Percentiles rank a stretch among this genome's conserved stretches.
phyloP scores from a whole-genome alignment of 2,888 invertebrate genomes.

The Drepana falcataria region DNA sequence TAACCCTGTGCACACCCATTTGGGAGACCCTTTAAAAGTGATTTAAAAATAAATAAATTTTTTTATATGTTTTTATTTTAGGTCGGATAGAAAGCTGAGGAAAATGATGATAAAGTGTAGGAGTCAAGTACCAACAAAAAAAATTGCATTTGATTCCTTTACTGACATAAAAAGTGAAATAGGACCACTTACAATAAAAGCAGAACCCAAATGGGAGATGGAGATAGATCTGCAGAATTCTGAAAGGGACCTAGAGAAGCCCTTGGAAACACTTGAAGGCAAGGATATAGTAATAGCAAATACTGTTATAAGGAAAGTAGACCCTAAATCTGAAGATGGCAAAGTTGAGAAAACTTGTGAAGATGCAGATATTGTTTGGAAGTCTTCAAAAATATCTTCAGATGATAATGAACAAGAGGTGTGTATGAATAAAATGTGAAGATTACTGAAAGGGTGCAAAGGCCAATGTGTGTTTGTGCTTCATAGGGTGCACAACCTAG shows the following conservation, averaged over 20 bases:
- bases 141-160: constrained; percentile 69
- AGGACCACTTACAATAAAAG: constrained; percentile 54
- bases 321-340: constrained; percentile 35
- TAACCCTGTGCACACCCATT: not conserved
- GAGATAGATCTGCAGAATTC: constrained; percentile 53
- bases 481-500: no score
- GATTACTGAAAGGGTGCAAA: no score
- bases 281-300: constrained; percentile 69
- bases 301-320: constrained; percentile 70
- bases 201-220: constrained; percentile 70
- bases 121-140: constrained; percentile 54
- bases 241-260: constrained; percentile 16
- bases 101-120: constrained; percentile 43
- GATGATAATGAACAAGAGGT: constrained; percentile 42
- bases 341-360: constrained; percentile 24
- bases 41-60: no score
- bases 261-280: constrained; percentile 49
- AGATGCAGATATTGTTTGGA: constrained; percentile 55
- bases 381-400: constrained; percentile 26
- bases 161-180: constrained; percentile 73
- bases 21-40: no score
- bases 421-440: constrained; percentile 21
- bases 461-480: no score
- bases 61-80: constrained; percentile 17
- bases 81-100: constrained; percentile 63